Evolutionary conservation across 2,888 invertebrate species (phyloP).

Genomic region (Theodoxus fluviatilis): DNA sequence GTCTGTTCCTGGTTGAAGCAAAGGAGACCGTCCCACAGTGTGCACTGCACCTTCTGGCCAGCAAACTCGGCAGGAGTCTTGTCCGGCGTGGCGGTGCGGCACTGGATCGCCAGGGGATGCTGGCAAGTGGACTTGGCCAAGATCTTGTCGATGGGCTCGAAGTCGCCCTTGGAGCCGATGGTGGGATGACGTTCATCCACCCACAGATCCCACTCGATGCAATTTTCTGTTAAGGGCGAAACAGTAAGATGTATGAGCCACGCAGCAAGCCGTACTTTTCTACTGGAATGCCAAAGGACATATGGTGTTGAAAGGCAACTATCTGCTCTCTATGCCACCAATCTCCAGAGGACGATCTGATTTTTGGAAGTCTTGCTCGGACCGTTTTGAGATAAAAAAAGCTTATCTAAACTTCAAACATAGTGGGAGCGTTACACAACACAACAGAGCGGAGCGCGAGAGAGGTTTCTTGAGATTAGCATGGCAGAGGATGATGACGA

Average conservation of each 20-base stretch:
- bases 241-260: no score
- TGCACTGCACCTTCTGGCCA: slow-evolving; percentile 51
- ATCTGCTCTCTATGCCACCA: no score
- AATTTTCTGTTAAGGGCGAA: slow-evolving; percentile 29
- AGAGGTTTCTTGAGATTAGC: no score
- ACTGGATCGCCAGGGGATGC: slow-evolving; percentile 55
- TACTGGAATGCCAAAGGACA: background rate
- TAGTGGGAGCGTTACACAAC: no score
- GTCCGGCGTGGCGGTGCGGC: slow-evolving; percentile 47
- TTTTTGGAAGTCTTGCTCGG: no score
- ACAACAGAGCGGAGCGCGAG: no score
- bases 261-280: no score
- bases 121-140: slow-evolving; percentile 43
- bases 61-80: slow-evolving; percentile 40
- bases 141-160: slow-evolving; percentile 52
- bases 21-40: slow-evolving; percentile 75
- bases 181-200: slow-evolving; percentile 50
- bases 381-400: no score
- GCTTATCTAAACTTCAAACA: no score
- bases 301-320: background rate
- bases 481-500: no score
- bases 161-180: slow-evolving; percentile 43
- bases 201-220: slow-evolving; percentile 58
- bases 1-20: slow-evolving; percentile 68
- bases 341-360: no score